Evolutionary conservation across 2,797 vertebrate species (phyloP).

Genomic region (Takifugu ocellatus): DNA sequence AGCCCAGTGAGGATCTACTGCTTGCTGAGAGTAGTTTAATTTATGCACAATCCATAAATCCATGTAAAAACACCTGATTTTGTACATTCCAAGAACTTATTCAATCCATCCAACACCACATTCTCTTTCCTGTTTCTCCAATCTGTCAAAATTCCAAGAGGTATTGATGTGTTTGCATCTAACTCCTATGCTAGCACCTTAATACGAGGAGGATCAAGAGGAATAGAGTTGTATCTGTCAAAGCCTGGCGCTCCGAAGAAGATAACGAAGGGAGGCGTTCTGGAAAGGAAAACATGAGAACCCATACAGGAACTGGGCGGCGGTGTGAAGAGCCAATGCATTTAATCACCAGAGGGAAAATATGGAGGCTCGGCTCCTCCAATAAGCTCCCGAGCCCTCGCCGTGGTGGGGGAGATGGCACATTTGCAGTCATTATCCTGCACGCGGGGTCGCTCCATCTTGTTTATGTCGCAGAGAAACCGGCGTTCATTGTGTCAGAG

Average conservation of each 20-base stretch:
- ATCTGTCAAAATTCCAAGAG: background rate
- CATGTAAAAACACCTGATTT: too few relatives aligned
- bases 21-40: too few relatives aligned
- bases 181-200: too few relatives aligned
- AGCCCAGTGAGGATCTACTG: too few relatives aligned
- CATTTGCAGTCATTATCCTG: slow-evolving; percentile 14
- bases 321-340: slow-evolving; percentile 40
- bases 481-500: slow-evolving; percentile 12
- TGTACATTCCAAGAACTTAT: too few relatives aligned
- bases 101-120: too few relatives aligned
- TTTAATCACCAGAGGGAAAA: slow-evolving; percentile 39
- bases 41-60: too few relatives aligned
- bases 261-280: background rate
- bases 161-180: slow-evolving; percentile 25
- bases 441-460: slow-evolving; percentile 1
- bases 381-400: slow-evolving; percentile 5
- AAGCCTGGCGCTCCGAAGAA: slow-evolving; percentile 30
- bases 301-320: background rate
- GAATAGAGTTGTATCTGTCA: slow-evolving; percentile 29
- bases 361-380: slow-evolving; percentile 10
- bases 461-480: slow-evolving; percentile 1
- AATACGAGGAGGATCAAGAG: slow-evolving; percentile 17
- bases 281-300: background rate
- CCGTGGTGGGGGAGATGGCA: slow-evolving; percentile 8
- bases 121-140: too few relatives aligned